These are phyloP conservation scores for Cepphus grylle DNA, from an alignment of 2,113 vertebrate species.

Conservation along the genomic window DNA sequence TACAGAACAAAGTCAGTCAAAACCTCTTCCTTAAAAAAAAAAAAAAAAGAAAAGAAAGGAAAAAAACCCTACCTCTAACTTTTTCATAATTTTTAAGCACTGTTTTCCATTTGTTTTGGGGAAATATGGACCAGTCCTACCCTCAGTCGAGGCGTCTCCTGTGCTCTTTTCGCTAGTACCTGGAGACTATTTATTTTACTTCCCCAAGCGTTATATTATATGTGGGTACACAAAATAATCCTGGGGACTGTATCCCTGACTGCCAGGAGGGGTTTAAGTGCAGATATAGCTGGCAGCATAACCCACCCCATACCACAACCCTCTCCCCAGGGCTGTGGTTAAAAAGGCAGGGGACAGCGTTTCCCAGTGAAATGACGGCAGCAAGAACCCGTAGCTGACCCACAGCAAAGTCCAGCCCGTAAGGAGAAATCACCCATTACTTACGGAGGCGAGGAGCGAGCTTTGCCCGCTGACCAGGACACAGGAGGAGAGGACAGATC, in stretches of 20 bases:
- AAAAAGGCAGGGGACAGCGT: fast-evolving
- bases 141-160: background rate
- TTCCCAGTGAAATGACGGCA: background rate
- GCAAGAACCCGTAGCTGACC: background rate
- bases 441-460: background rate
- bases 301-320: background rate
- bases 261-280: background rate
- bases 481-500: background rate
- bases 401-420: background rate
- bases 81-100: background rate
- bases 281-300: background rate
- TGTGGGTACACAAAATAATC: background rate
- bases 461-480: background rate
- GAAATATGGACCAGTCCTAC: background rate
- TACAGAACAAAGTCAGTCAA: background rate
- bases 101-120: background rate
- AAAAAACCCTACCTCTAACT: background rate
- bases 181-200: background rate
- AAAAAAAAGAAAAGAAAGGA: background rate
- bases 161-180: background rate
- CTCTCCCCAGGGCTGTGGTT: background rate
- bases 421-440: background rate
- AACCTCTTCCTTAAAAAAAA: background rate
- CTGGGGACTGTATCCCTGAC: background rate
- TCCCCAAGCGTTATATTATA: background rate